Base-by-base conservation (phyloP, 2,888 invertebrate species). In the Orthosia gracilis region DNA sequence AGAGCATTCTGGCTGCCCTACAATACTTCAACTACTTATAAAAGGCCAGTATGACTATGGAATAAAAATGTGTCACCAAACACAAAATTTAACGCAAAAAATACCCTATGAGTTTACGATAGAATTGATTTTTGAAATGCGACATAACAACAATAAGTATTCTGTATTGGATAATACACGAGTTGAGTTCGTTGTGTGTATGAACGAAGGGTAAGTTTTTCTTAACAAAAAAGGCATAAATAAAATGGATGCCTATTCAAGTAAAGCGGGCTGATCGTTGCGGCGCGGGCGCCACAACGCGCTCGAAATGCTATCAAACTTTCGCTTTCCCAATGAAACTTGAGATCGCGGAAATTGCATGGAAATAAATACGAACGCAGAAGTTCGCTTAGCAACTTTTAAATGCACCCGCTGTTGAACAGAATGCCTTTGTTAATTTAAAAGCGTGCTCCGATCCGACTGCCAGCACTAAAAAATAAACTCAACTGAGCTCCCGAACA, bases 351-450 rank as follows among this genome's bases (percentile, higher is more conserved):
- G 91, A 93, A 93, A 95, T 94, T 94, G 93, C 91, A 92, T 93
- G 91, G 91, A 94, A 94, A 94, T 94, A 94, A 94, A 94, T 92
- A 93, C 90, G 88, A 88, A 90, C 84, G 89, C 90, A 89, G 90
- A 84, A 92, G 91, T 92, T 91, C 87, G 91, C 89, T 91, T 87
- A 91, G 90, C 86, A 94, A 94, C 92, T 94, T 95, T 92, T 92
- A 92, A 95, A 94, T 93, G 91, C 90, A 86, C 91, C 89, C 83
- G 85, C 82, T 87, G 87, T 85, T 85, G 88, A 91, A 91, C 89
- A 89, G 86, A 91, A 92, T 87, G 90, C 93, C 88, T 94, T 95
- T 95, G 94, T 95, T 94, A 93, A 93, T 93, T 93, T 91, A 90
- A 93, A 93, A 92, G 87, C 91, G 89, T 90, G 88, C 88, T 90